A percentile compares a stretch with the other conserved stretches of the same genome.
Conservation (phyloP, 2,888 invertebrate genomes). For the Bursaphelenchus okinawaensis region DNA sequence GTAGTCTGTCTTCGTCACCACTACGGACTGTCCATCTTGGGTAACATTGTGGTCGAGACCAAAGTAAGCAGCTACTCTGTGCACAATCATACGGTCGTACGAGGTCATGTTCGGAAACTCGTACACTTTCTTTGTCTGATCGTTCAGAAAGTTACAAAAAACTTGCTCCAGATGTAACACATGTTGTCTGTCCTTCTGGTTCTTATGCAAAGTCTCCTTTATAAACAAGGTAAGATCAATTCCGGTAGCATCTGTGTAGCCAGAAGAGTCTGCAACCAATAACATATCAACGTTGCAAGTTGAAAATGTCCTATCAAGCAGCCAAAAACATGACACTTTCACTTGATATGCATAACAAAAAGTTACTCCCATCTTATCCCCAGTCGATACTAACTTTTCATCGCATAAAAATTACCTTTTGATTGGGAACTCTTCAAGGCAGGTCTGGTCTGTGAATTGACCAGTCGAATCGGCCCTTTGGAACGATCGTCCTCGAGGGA, state of each 20-base stretch:
- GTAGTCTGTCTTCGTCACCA: conserved; percentile 19
- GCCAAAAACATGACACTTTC: too few species aligned
- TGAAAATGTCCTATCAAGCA: too few species aligned
- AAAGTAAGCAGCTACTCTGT: conserved; percentile 76
- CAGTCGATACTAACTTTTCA: too few species aligned
- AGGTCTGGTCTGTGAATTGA: conserved; percentile 12
- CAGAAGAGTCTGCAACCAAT: conserved; percentile 62
- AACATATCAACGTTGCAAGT: too few species aligned
- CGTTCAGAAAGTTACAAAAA: conserved; percentile 70
- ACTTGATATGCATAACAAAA: too few species aligned
- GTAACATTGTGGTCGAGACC: conserved; percentile 90
- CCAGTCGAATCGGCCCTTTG: conserved; percentile 4
- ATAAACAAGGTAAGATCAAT: conserved; percentile 81
- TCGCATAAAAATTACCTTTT: too few species aligned
- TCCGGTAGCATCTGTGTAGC: conserved; percentile 70
- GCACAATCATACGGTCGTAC: conserved; percentile 83
- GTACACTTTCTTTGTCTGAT: conserved; percentile 63
- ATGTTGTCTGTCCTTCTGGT: conserved; percentile 77
- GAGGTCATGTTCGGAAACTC: conserved; percentile 88
- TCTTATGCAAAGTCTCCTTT: conserved; percentile 81
- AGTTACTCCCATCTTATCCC: too few species aligned
- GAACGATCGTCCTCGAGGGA: conserved; percentile 28
- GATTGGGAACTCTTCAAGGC: conserved; percentile 3
- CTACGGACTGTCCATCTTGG: conserved; percentile 63
- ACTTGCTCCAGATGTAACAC: conserved; percentile 82